Base-by-base conservation (phyloP, 2,797 vertebrate genomes). In the Basileuterus tristriatus region DNA sequence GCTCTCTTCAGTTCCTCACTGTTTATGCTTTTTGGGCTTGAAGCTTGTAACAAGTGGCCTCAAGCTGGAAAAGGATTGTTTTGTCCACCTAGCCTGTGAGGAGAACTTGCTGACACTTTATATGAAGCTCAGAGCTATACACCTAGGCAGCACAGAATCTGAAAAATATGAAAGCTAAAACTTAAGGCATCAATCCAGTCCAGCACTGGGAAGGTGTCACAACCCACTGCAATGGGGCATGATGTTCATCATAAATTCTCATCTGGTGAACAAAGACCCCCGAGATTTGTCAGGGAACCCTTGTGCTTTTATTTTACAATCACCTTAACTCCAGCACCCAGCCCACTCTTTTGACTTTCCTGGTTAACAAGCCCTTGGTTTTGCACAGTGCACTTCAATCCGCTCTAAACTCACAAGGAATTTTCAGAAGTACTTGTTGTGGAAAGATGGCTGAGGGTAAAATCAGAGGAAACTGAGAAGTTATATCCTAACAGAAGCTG, bases 241-340 rank as follows among this genome's bases (percentile, higher is more conserved):
- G 12, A 56, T 16, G 11, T 27, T 70, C 32, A 47, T 36, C 15
- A 7, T 8, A 36, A 63, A 41, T 55, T 63, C 21, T 47, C 6
- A 15, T 56, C 36, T 2, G 1, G 13, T 32, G 18, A 22, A 70
- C 30, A 56, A 32, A 49, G 36, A 64, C 23, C 16, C 18, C 8
- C 0, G 1, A 32, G 17, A 49, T 2, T 4, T 36, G 7, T 32
- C 22, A 36, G 65, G 18, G 22, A 78, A 22, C 10, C 15, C 17
- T 9, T 30, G 6, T 30, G 34, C 29, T 59, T 68, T 53, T n/a
- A 68, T 39, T 44, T 60, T 53, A 47, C 11, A 24, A 30, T 34
- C 8, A 60, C 18, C 12, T 37, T 26, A 36, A 30, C 7, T 50
- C 22, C 16, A 77, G 26, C 8, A 68, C 30, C 29, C n/a, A 46